Evolutionary conservation across 2,797 vertebrate genomes (phyloP), one percentile per base, ranked within the genome.

Genomic region (Pyrrhura leucotis): DNA sequence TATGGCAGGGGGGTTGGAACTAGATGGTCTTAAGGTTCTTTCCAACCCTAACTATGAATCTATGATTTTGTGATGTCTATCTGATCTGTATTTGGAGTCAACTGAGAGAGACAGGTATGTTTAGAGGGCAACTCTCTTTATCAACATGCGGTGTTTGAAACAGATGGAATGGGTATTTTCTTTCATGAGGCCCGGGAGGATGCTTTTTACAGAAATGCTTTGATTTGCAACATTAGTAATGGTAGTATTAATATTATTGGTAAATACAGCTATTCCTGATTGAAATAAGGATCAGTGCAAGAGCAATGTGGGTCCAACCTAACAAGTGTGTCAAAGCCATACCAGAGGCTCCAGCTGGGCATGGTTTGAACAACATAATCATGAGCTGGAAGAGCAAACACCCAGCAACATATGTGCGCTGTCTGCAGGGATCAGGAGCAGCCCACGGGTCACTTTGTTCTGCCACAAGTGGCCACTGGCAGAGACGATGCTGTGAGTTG

Each of bases 371-470:
- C 28, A 20, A n/a, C 0, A 0, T 9, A 53, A 13, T n/a, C 31
- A 19, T 10, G 20, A 66, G 17, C 10, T 44, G 50, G 67, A 69
- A 51, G 19, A 21, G 17, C 31, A 63, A 73, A 10, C 8, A 25
- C 25, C 15, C 40, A 8, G 9, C 18, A 6, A 16, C 3, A 1
- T 18, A 13, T 0, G 0, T 35, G 45, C 12, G 19, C 5, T 1
- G 21, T 58, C 85, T 53, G 29, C 37, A 69, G 67, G 42, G 50
- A 47, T 19, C 61, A 51, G 81, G 53, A 80, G 45, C 72, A 83
- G 50, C 66, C 85, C n/a, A 14, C 1, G 65, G 79, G 59, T 15
- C 75, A 50, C 50, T 78, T 73, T 11, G 12, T 53, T n/a, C 33
- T 80, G 35, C 37, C 74, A 18, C 29, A 7, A 45, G 33, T 10